A percentile compares a stretch with the other conserved stretches of the same genome.
phyloP scores from a whole-genome alignment of 2,113 vertebrate species.

The Heterochromis multidens region DNA sequence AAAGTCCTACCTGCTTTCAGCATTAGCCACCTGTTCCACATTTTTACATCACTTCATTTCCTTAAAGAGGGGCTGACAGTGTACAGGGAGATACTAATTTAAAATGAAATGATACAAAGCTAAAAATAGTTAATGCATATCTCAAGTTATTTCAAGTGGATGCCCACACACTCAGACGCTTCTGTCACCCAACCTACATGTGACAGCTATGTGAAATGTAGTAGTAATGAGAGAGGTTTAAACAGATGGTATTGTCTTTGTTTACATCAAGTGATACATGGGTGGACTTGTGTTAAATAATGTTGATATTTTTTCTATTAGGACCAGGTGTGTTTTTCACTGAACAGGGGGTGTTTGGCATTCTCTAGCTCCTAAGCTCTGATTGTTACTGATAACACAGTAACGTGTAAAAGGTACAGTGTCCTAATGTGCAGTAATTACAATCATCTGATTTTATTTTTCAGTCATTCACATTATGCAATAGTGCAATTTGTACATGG shows the following conservation, averaged over 20 bases:
- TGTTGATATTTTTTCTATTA: not conserved
- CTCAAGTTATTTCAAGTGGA: not conserved
- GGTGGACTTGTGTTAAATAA: not conserved
- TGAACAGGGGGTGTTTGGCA: not conserved
- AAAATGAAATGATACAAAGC: not conserved
- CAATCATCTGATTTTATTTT: not conserved
- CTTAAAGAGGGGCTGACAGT: not conserved
- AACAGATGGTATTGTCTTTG: constrained; percentile 45
- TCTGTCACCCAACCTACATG: constrained; percentile 24
- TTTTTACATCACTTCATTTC: not conserved
- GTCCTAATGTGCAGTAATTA: not conserved
- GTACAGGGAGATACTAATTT: not conserved
- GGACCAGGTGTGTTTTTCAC: not conserved
- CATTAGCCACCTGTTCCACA: not conserved
- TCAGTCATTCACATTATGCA: not conserved
- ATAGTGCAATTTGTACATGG: not conserved
- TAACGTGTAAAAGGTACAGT: not conserved
- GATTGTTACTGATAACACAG: not conserved
- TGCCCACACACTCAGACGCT: constrained; percentile 22
- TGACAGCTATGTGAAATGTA: not conserved
- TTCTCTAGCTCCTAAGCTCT: not conserved
- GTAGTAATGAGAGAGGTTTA: not conserved
- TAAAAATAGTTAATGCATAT: not conserved
- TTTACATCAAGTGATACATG: constrained; percentile 5
- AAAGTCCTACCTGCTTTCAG: not conserved